A percentile compares a stretch with the other conserved stretches of the same genome.
Conservation (phyloP, 2,113 vertebrate species). For the Castor canadensis region DNA sequence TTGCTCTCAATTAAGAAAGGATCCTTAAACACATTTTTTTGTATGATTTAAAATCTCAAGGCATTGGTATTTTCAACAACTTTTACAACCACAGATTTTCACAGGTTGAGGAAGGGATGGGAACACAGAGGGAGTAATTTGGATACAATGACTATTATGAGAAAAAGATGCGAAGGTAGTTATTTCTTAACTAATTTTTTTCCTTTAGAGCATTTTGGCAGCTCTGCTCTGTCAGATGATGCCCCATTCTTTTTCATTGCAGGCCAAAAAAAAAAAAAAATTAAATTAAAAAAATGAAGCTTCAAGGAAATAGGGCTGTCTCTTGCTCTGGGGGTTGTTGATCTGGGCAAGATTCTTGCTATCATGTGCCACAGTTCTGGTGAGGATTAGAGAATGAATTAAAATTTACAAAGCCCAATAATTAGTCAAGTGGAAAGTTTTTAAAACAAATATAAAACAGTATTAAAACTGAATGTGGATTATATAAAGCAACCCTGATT, state of each 20-base stretch:
- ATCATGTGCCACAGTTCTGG: neutral
- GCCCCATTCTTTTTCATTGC: neutral
- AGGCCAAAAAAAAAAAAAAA: neutral
- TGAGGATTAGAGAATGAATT: neutral
- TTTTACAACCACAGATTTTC: neutral
- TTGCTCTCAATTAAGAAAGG: neutral
- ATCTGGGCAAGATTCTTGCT: conserved; percentile 19
- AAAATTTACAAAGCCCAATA: conserved; percentile 7
- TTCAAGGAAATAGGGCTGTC: neutral
- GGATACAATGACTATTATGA: neutral
- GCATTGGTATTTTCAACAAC: neutral
- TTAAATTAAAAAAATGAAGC: neutral
- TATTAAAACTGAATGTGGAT: neutral
- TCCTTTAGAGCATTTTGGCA: conserved; percentile 39
- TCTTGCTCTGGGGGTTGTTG: neutral
- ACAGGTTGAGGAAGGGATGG: neutral
- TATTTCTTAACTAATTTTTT: neutral
- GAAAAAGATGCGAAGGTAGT: neutral
- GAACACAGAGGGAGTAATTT: neutral
- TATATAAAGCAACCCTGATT: neutral
- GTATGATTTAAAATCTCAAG: neutral
- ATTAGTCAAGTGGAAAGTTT: neutral
- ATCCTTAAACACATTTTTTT: neutral
- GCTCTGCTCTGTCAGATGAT: conserved; percentile 12
- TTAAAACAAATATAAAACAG: neutral